Percentiles rank a stretch among this genome's conserved stretches.
Conservation (phyloP, 2,113 vertebrate genomes). For the Illadopsis cleaveri region DNA sequence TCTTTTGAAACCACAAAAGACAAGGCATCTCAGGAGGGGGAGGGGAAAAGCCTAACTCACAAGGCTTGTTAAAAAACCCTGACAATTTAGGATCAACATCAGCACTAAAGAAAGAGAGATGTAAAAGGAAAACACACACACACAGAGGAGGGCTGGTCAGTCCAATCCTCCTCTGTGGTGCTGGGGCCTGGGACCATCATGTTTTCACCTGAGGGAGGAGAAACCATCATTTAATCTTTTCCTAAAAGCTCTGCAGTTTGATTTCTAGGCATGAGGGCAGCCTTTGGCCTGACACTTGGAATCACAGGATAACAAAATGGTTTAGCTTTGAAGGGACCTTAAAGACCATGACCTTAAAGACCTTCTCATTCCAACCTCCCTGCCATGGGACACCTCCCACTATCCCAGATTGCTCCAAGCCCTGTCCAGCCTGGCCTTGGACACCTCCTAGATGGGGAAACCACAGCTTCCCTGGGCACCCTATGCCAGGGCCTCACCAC, state of each 20-base stretch:
- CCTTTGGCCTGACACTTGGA: background rate
- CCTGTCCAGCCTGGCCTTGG: background rate
- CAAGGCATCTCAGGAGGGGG: background rate
- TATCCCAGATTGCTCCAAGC: fast-evolving
- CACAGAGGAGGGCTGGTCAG: background rate
- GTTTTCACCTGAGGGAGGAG: background rate
- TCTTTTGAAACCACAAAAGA: background rate
- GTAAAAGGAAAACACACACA: background rate
- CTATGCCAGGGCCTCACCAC: background rate
- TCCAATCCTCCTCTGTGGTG: background rate
- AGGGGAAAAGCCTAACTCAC: background rate
- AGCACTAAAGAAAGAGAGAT: background rate
- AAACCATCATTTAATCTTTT: background rate
- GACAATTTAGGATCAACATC: background rate
- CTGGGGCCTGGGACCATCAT: background rate
- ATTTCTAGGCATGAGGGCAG: background rate
- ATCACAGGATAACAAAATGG: background rate
- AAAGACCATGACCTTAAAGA: background rate
- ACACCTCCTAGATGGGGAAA: background rate
- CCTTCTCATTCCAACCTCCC: background rate
- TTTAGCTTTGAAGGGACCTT: background rate
- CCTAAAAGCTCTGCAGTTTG: background rate
- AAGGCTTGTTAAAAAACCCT: background rate
- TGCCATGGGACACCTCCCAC: background rate
- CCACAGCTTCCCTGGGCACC: background rate